These are phyloP conservation scores for Pogonophryne albipinna DNA, from an alignment of 2,797 vertebrate species.

Conservation along the genomic window DNA sequence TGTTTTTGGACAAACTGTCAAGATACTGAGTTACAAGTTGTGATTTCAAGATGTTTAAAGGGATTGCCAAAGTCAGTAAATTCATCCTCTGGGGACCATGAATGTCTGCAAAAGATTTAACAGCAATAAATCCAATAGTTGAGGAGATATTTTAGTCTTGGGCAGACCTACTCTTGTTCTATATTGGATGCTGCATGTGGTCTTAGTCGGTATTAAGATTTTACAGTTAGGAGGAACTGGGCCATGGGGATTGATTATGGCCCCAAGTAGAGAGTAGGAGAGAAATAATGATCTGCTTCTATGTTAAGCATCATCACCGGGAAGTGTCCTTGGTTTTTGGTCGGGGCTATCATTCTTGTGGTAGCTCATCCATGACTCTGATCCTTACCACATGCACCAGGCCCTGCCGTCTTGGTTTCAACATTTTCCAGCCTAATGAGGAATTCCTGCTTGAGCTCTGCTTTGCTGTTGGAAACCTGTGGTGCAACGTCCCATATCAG, in stretches of 20 bases:
- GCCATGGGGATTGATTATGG: constrained; percentile 37
- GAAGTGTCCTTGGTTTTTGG: constrained; percentile 58
- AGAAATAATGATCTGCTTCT: constrained; percentile 59
- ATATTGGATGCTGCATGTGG: neutral
- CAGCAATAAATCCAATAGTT: neutral
- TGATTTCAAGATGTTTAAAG: constrained; percentile 4
- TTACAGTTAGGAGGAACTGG: constrained; percentile 24
- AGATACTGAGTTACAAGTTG: constrained; percentile 5
- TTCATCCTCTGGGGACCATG: neutral
- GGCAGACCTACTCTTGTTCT: neutral
- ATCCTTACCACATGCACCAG: constrained; percentile 55
- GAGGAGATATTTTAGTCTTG: neutral
- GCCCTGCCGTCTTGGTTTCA: constrained; percentile 48
- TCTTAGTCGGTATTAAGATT: neutral
- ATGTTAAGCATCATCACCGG: constrained; percentile 53
- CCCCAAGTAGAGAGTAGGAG: constrained; percentile 27
- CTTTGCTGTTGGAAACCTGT: constrained; percentile 66
- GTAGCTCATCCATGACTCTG: constrained; percentile 56
- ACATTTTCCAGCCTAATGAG: constrained; percentile 76
- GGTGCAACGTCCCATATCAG: constrained; percentile 42
- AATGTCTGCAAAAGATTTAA: neutral
- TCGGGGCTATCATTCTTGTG: constrained; percentile 48
- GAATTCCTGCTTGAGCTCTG: constrained; percentile 68
- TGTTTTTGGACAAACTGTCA: neutral
- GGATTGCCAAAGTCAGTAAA: neutral